phyloP scores from a whole-genome alignment of 2,888 invertebrate species.

The Cosmorhoe ocellata region DNA sequence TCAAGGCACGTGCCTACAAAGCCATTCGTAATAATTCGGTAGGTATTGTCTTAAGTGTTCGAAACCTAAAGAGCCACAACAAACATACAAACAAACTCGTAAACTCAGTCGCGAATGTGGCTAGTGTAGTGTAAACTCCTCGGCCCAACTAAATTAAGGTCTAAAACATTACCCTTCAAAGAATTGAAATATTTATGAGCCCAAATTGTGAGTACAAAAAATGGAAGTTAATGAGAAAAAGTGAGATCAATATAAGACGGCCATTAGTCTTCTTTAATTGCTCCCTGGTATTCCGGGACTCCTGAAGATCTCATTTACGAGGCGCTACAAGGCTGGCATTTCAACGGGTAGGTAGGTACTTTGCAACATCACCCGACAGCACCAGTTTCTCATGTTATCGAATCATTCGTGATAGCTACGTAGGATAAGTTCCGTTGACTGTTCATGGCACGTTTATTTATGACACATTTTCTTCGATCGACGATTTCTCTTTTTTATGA shows the following conservation, averaged over 20 bases:
- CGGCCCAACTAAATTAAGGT: neutral
- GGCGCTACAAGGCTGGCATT: conserved; percentile 24
- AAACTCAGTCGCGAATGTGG: too few relatives aligned
- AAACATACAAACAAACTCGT: too few relatives aligned
- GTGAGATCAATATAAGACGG: conserved; percentile 49
- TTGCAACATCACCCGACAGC: neutral
- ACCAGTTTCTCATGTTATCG: neutral
- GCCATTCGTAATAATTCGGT: too few relatives aligned
- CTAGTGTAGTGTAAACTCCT: too few relatives aligned
- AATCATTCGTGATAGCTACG: too few relatives aligned
- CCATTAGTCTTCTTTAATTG: conserved; percentile 65
- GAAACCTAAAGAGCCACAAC: too few relatives aligned
- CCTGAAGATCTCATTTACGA: conserved; percentile 40
- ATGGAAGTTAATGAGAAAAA: conserved; percentile 50
- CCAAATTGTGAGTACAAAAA: conserved; percentile 28
- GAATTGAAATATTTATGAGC: conserved; percentile 25
- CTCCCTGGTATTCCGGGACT: conserved; percentile 43
- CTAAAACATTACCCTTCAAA: neutral
- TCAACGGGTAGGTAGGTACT: conserved; percentile 6
- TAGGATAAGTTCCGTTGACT: too few relatives aligned
- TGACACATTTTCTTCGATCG: too few relatives aligned
- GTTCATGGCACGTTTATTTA: too few relatives aligned
- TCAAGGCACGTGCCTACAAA: too few relatives aligned
- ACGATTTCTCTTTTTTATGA: too few relatives aligned
- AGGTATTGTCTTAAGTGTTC: too few relatives aligned